Conservation (phyloP, 2,797 vertebrate species). For the Sciurus vulgaris region DNA sequence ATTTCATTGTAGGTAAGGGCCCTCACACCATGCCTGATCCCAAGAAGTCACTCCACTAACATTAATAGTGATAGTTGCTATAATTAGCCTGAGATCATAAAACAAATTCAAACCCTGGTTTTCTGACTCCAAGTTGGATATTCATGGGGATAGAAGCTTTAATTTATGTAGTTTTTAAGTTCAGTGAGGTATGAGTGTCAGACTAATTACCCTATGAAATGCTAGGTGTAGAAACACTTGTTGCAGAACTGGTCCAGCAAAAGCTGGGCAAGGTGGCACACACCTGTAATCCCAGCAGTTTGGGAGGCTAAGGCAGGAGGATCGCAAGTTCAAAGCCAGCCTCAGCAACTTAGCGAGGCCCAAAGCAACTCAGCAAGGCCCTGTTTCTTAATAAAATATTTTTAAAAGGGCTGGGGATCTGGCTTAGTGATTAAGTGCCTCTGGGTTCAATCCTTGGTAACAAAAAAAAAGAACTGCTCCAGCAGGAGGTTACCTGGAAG, state of each 20-base stretch:
- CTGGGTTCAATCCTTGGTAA: no score
- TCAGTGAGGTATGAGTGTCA: not conserved
- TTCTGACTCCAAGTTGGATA: not conserved
- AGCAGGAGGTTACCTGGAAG: not conserved
- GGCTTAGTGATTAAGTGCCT: no score
- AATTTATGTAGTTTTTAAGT: not conserved
- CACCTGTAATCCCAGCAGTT: no score
- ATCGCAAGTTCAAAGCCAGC: no score
- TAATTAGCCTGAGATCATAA: not conserved
- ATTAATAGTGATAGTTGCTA: not conserved
- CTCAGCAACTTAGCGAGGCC: no score
- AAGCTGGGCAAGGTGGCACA: not conserved
- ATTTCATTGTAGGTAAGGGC: not conserved
- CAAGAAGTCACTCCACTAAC: not conserved
- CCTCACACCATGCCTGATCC: not conserved
- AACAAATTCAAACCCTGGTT: not conserved
- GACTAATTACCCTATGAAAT: not conserved
- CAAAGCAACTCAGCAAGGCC: no score
- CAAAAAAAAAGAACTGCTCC: not conserved
- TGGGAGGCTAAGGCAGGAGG: no score
- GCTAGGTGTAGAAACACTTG: not conserved
- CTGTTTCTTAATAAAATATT: no score
- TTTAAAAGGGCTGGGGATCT: no score
- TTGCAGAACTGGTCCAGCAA: not conserved
- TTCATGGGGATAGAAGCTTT: not conserved